Evolutionary conservation across 1,140 invertebrate species (phyloP).

Genomic region (Tetramorium simillimum): DNA sequence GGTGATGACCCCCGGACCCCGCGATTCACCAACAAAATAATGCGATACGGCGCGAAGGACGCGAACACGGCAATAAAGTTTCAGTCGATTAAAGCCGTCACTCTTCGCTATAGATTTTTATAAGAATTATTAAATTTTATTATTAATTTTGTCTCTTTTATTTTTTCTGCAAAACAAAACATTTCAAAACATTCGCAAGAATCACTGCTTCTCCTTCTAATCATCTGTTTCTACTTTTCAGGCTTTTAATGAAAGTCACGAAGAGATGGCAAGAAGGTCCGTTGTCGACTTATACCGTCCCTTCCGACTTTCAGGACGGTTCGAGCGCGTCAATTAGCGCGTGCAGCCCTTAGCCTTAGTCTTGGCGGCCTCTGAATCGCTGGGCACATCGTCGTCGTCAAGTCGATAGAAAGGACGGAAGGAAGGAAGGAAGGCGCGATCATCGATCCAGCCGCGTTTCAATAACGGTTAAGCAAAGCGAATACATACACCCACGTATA

Average conservation of each 20-base stretch:
- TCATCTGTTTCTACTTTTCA: neutral
- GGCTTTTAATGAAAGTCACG: neutral
- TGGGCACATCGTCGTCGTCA: neutral
- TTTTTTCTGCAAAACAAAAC: neutral
- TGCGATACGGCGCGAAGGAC: slow-evolving; percentile 6
- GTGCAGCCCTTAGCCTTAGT: neutral
- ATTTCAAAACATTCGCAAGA: neutral
- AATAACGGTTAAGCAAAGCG: slow-evolving; percentile 56
- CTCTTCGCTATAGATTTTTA: neutral
- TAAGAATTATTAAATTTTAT: neutral
- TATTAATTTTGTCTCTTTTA: neutral
- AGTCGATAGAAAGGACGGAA: slow-evolving; percentile 30
- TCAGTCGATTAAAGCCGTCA: neutral
- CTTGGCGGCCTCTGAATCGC: slow-evolving; percentile 4
- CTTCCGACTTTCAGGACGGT: neutral
- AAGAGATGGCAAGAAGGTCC: neutral
- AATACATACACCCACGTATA: slow-evolving; percentile 38
- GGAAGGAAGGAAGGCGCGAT: slow-evolving; percentile 20
- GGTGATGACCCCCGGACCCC: slow-evolving; percentile 25
- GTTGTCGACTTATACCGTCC: neutral
- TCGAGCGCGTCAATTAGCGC: slow-evolving; percentile 2
- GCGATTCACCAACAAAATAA: slow-evolving; percentile 56
- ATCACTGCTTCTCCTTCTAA: neutral
- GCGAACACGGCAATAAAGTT: neutral
- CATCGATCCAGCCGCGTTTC: slow-evolving; percentile 59